Base-by-base conservation (phyloP, 2,113 vertebrate species). In the Callospermophilus lateralis region DNA sequence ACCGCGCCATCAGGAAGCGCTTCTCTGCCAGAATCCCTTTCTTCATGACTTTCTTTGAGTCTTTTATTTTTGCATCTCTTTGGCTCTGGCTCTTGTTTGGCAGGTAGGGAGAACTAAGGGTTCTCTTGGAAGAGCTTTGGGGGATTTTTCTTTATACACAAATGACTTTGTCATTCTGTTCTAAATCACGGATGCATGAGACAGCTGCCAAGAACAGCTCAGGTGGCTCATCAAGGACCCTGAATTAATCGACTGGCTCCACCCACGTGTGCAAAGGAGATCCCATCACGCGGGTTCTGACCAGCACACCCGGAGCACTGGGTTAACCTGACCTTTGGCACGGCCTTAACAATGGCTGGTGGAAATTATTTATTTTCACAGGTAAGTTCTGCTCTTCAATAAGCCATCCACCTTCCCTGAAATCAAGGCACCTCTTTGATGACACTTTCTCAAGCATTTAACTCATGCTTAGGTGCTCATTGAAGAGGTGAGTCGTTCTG, bases 121-220 rank as follows among this genome's bases (percentile, higher is more conserved):
- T 96, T 97, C 94, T 91, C 48, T 76, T 92, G n/a, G 63, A 80
- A 77, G 45, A 96, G 45, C 55, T 84, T 8, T 61, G 68, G 89
- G 90, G 61, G 68, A 6, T 87, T 89, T 84, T 90, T 81, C 58
- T 96, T 87, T 77, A 92, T 77, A 45, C 80, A 92, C 37, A 88
- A 55, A 96, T 91, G 91, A 83, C 92, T 94, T 96, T 97, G 91
- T 96, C 93, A 87, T 94, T 90, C 92, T 84, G 53, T 93, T 86
- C 94, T 81, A 83, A 97, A 85, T 92, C 85, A 63, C 73, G 78
- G 96, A 89, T 84, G 93, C 90, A 90, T 67, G 48, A 85, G 79
- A 70, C 3, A 80, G 76, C 91, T 92, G 70, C 93, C 93, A 87
- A 84, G 61, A 93, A 65, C 67, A 80, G 90, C 81, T 95, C 61